Conservation (phyloP, 1,140 invertebrate species). For the Contarinia nasturtii region DNA sequence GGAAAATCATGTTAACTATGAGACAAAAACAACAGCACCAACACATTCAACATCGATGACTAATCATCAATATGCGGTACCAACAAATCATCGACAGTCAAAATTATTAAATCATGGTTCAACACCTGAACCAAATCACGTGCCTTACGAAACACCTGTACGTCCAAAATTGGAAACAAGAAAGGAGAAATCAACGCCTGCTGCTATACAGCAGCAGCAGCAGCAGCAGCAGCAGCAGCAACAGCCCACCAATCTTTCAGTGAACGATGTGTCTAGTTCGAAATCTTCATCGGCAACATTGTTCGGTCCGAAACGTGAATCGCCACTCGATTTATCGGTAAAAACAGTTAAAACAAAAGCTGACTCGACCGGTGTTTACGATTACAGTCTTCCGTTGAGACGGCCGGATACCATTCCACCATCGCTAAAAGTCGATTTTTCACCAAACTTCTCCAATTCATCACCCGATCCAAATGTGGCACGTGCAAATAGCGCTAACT, state of each 20-base stretch:
- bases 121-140: too few relatives aligned
- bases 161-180: too few relatives aligned
- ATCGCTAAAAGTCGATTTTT: slow-evolving; percentile 36
- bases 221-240: background rate
- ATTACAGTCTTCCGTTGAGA: slow-evolving; percentile 15
- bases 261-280: background rate
- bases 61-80: background rate
- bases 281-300: background rate
- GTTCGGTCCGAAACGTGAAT: slow-evolving; percentile 36
- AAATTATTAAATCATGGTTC: background rate
- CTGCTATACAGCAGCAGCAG: background rate
- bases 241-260: background rate
- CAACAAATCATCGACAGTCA: background rate
- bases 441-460: slow-evolving; percentile 30
- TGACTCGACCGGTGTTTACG: slow-evolving; percentile 61
- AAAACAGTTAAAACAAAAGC: slow-evolving; percentile 70
- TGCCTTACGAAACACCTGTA: too few relatives aligned
- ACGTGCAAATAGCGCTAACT: too few relatives aligned
- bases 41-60: background rate
- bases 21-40: too few relatives aligned
- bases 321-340: slow-evolving; percentile 64
- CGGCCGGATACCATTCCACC: slow-evolving; percentile 13
- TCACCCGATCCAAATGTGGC: too few relatives aligned
- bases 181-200: too few relatives aligned
- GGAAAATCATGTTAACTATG: too few relatives aligned